A percentile compares a stretch with the other conserved stretches of the same genome.
phyloP scores from a whole-genome alignment of 2,797 vertebrate genomes.

The Phrynocephalus guinanensis region DNA sequence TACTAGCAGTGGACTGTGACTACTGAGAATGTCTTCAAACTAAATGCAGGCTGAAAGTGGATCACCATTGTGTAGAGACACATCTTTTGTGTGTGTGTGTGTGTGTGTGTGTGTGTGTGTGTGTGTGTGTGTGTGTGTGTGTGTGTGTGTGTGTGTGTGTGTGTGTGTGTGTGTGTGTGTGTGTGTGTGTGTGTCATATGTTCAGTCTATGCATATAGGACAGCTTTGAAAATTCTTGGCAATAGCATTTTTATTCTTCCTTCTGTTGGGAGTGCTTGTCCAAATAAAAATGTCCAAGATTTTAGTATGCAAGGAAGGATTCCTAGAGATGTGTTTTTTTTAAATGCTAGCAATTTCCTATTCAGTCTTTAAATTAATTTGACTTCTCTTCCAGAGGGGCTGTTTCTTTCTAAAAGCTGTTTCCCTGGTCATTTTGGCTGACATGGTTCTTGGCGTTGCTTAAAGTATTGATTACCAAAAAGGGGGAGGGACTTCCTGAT shows the following conservation, averaged over 20 bases:
- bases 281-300: constrained; percentile 27
- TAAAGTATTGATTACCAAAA: constrained; percentile 77
- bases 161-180: neutral
- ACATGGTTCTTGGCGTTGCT: constrained; percentile 73
- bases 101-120: neutral
- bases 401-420: constrained; percentile 16
- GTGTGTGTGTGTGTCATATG: neutral
- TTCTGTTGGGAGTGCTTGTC: constrained; percentile 27
- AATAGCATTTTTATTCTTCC: constrained; percentile 28
- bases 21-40: too few species aligned
- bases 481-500: constrained; percentile 69
- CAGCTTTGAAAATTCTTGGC: neutral
- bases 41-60: too few species aligned
- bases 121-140: neutral
- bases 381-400: constrained; percentile 36
- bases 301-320: constrained; percentile 10
- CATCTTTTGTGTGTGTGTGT: neutral
- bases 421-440: constrained; percentile 72
- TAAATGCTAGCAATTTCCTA: constrained; percentile 52
- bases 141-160: neutral
- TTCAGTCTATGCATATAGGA: neutral
- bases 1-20: too few species aligned
- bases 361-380: constrained; percentile 67
- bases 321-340: constrained; percentile 52
- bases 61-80: neutral